phyloP scores from a whole-genome alignment of 2,888 invertebrate genomes.

The Amphipoea lucens region DNA sequence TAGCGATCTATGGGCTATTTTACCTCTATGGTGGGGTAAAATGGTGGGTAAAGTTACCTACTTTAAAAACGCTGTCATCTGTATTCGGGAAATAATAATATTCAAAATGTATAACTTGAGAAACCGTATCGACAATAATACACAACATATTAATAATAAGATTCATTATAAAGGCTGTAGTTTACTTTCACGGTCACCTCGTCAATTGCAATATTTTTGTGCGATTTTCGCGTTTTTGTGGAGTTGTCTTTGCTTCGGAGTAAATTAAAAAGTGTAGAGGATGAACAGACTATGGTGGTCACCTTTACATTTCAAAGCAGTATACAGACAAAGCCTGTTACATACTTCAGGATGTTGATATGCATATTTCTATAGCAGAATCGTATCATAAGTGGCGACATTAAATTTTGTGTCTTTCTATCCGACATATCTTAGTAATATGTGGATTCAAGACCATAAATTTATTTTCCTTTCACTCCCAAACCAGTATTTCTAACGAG shows the following conservation, averaged over 20 bases:
- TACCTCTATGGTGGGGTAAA: slow-evolving; percentile 58
- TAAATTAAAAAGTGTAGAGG: slow-evolving; percentile 10
- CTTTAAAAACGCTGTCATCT: slow-evolving; percentile 46
- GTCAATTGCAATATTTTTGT: neutral
- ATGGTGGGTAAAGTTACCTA: slow-evolving; percentile 55
- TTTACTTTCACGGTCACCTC: slow-evolving; percentile 29
- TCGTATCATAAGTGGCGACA: neutral
- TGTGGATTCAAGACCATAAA: slow-evolving; percentile 10
- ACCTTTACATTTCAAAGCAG: neutral
- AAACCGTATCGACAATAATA: slow-evolving; percentile 63
- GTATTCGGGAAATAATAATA: slow-evolving; percentile 61
- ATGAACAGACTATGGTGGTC: neutral
- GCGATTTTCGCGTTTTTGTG: neutral
- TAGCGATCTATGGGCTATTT: slow-evolving; percentile 29
- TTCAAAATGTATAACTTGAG: slow-evolving; percentile 67
- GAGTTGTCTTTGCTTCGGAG: neutral
- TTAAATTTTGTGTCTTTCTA: neutral
- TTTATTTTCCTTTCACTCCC: neutral
- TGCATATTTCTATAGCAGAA: neutral
- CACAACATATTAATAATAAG: slow-evolving; percentile 64
- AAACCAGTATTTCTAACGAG: neutral
- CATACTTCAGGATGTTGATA: neutral
- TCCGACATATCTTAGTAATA: neutral
- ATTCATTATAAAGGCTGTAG: slow-evolving; percentile 33
- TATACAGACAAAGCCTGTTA: neutral